A percentile compares a stretch with the other conserved stretches of the same genome.
These are phyloP conservation scores for Columba janthina DNA, from an alignment of 2,113 vertebrate genomes.

Conservation along the genomic window DNA sequence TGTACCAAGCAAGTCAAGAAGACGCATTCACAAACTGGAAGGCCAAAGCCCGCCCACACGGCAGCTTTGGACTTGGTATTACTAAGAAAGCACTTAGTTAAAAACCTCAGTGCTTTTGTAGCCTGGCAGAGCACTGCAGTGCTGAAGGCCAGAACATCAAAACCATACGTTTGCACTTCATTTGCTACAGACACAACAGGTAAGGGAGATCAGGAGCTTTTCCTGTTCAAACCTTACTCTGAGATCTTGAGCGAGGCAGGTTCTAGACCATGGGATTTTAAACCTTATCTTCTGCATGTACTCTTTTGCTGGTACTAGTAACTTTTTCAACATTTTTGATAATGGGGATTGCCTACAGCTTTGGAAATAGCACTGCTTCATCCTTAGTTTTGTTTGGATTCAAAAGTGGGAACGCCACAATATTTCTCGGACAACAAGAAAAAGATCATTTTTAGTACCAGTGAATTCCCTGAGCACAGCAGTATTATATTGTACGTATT, in stretches of 20 bases:
- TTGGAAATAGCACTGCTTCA: background rate
- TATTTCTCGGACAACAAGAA: background rate
- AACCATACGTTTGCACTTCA: rapidly evolving
- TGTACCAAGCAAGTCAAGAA: background rate
- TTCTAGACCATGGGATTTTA: background rate
- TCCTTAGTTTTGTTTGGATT: background rate
- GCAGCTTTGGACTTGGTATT: background rate
- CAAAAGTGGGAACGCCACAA: background rate
- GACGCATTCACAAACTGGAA: background rate
- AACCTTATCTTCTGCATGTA: background rate
- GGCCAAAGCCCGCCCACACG: background rate
- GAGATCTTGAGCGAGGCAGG: background rate
- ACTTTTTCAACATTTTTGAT: background rate
- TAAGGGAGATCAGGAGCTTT: background rate
- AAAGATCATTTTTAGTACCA: background rate
- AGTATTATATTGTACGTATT: background rate
- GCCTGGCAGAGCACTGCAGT: background rate
- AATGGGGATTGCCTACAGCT: background rate
- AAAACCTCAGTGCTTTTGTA: background rate
- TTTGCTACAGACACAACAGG: rapidly evolving
- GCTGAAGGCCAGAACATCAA: background rate
- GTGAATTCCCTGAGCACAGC: background rate
- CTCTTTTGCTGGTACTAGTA: background rate
- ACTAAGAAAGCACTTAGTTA: background rate
- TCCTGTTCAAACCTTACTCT: background rate